Percentiles rank a stretch among this genome's conserved stretches.
phyloP scores from a whole-genome alignment of 1,140 invertebrate species.

The Apocrypta bakeri region DNA sequence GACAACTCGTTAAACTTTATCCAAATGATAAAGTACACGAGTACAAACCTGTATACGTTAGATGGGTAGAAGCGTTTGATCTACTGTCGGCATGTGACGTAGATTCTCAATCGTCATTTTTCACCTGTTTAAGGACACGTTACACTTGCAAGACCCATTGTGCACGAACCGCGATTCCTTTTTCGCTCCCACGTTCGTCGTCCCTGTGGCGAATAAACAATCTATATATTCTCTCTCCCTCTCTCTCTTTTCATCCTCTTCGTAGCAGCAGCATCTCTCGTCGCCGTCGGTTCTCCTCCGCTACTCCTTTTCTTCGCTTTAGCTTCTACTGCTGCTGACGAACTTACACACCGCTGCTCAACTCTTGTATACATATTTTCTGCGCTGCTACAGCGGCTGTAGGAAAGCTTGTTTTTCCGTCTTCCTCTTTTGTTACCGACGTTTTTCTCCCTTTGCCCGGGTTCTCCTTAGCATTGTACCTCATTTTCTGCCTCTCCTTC shows the following conservation, averaged over 20 bases:
- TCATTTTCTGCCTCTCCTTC: constrained; percentile 27
- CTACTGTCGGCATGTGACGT: not conserved
- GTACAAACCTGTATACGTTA: too few relatives aligned
- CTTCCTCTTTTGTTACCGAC: not conserved
- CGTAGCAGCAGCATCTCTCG: constrained; percentile 16
- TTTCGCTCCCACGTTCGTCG: constrained; percentile 43
- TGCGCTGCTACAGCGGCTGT: not conserved
- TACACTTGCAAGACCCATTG: constrained; percentile 18
- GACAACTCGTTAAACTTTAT: constrained; percentile 38
- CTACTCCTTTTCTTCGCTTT: not conserved
- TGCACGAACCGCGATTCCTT: constrained; percentile 34
- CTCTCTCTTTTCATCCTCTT: constrained; percentile 35
- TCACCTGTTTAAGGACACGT: constrained; percentile 41
- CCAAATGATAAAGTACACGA: too few relatives aligned
- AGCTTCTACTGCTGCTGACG: not conserved
- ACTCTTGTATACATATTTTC: not conserved
- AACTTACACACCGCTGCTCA: not conserved
- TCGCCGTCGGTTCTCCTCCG: not conserved
- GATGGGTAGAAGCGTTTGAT: too few relatives aligned
- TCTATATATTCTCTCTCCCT: constrained; percentile 41
- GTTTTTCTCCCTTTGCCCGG: not conserved
- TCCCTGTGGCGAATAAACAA: constrained; percentile 38
- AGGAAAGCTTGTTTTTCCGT: not conserved
- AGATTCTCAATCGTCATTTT: constrained; percentile 43
- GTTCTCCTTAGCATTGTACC: constrained; percentile 7